Percentiles rank a stretch among this genome's conserved stretches.
These are phyloP conservation scores for Vanessa tameamea DNA, from an alignment of 1,140 invertebrate genomes.

Conservation along the genomic window DNA sequence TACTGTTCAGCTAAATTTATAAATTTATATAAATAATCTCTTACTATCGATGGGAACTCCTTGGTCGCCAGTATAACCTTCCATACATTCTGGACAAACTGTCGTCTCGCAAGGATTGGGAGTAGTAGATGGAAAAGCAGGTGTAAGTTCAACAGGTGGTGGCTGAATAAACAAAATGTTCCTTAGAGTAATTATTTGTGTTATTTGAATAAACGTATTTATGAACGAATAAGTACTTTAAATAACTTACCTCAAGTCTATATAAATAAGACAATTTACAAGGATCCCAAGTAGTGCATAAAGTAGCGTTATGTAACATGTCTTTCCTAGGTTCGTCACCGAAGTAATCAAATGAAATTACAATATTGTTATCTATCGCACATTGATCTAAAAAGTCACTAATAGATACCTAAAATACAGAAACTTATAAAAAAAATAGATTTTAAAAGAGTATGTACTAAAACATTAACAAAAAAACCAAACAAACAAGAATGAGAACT, in stretches of 20 bases:
- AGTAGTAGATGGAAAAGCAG: constrained; percentile 60
- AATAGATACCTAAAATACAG: constrained; percentile 49
- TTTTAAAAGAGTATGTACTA: no score
- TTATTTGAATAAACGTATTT: not conserved
- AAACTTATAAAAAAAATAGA: not conserved
- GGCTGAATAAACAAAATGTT: constrained; percentile 42
- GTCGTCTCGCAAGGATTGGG: constrained; percentile 71
- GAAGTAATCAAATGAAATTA: constrained; percentile 74
- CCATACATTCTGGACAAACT: constrained; percentile 64
- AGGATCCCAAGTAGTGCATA: constrained; percentile 74
- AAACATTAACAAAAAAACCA: no score
- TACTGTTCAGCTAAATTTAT: not conserved
- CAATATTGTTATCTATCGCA: constrained; percentile 73
- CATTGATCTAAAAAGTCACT: constrained; percentile 63
- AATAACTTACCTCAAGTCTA: constrained; percentile 63
- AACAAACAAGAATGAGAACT: no score
- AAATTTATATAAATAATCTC: constrained; percentile 20
- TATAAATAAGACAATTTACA: constrained; percentile 72
- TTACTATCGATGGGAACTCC: constrained; percentile 58
- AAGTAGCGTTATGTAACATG: constrained; percentile 70
- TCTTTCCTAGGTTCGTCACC: constrained; percentile 74
- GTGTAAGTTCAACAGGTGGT: constrained; percentile 64
- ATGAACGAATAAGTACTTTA: no score
- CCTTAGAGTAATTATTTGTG: not conserved
- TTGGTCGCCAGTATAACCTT: constrained; percentile 52